Conservation (phyloP, 2,797 vertebrate species). For the Tangara arthus region DNA sequence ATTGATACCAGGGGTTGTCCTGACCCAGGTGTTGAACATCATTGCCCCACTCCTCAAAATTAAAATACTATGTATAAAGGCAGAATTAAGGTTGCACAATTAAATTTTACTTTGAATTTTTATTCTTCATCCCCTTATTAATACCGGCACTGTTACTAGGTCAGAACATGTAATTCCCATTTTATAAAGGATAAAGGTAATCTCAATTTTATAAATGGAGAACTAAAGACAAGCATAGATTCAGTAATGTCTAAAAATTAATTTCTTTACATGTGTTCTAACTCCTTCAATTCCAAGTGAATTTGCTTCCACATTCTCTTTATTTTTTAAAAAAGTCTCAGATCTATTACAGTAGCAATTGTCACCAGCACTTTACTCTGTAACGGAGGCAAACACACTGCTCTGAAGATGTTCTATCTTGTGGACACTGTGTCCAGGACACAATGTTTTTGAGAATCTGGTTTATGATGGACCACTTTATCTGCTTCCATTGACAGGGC, state of each 20-base stretch:
- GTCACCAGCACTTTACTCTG: neutral
- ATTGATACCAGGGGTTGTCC: fast-evolving
- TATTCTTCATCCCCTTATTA: neutral
- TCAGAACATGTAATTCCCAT: neutral
- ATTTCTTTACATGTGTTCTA: neutral
- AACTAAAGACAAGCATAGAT: neutral
- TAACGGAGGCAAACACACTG: neutral
- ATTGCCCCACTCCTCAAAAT: neutral
- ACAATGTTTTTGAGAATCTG: neutral
- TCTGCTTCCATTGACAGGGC: neutral
- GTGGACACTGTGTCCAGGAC: neutral
- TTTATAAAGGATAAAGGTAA: neutral
- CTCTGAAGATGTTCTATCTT: neutral
- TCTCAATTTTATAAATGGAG: neutral
- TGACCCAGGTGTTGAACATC: neutral
- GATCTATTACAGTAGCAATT: neutral
- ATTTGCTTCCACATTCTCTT: neutral
- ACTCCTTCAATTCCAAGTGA: neutral
- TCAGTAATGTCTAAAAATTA: neutral
- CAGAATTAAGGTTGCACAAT: neutral
- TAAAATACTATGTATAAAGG: neutral
- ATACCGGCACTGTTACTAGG: neutral
- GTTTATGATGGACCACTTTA: neutral
- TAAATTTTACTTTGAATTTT: neutral
- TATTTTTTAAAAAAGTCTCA: neutral